Percentiles rank a stretch among this genome's conserved stretches.
phyloP scores from a whole-genome alignment of 2,113 vertebrate genomes.

The Dryoscopus gambensis region DNA sequence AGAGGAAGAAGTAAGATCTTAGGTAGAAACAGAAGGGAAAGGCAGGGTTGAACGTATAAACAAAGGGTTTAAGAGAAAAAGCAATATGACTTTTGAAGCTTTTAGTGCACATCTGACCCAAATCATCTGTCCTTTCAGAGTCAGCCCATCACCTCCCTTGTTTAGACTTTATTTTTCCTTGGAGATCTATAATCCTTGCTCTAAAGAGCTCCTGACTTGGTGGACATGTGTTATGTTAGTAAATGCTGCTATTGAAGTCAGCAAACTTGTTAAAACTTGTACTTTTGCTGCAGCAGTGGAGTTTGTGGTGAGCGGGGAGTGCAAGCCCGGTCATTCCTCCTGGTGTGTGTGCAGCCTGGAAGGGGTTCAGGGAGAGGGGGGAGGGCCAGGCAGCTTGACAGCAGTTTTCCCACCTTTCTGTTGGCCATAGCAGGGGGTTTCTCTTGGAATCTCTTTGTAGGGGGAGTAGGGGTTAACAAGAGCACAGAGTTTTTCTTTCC shows the following conservation, averaged over 20 bases:
- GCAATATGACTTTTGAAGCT: slow-evolving; percentile 33
- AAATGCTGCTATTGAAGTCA: slow-evolving; percentile 43
- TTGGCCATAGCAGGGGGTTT: background rate
- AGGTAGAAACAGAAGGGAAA: slow-evolving; percentile 17
- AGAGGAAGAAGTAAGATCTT: background rate
- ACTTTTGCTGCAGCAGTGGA: background rate
- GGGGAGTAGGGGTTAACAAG: background rate
- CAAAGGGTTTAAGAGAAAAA: slow-evolving; percentile 38
- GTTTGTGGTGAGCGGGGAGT: background rate
- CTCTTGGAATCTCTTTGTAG: background rate
- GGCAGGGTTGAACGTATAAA: slow-evolving; percentile 42
- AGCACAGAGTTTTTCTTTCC: background rate
- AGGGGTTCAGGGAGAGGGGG: background rate
- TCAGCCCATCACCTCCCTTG: slow-evolving; percentile 27
- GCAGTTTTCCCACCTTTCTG: background rate
- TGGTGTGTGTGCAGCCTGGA: background rate
- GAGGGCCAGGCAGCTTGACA: background rate
- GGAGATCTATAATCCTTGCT: slow-evolving; percentile 35
- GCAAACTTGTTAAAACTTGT: slow-evolving; percentile 59
- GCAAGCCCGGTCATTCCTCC: background rate
- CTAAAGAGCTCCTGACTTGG: slow-evolving; percentile 35
- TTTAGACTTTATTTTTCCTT: slow-evolving; percentile 48
- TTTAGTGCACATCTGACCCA: slow-evolving; percentile 49
- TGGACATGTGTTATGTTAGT: slow-evolving; percentile 45
- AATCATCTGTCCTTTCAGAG: slow-evolving; percentile 53